Conservation (phyloP, 2,888 invertebrate genomes). For the Yponomeuta plumbellus region DNA sequence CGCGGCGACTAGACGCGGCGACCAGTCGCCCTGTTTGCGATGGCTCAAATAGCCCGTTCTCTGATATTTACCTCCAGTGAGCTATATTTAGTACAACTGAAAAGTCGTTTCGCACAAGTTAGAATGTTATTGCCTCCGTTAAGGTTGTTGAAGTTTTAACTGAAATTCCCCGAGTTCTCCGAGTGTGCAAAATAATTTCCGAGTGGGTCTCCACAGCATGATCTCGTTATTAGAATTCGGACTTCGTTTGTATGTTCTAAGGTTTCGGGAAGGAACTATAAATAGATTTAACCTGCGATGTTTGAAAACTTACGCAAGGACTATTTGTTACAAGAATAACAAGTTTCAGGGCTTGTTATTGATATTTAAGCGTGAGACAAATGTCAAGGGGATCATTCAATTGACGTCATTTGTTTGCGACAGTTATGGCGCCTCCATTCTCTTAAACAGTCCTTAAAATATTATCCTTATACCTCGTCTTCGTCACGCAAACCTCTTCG, state of each 20-base stretch:
- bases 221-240: background rate
- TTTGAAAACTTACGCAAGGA: background rate
- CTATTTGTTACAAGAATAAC: background rate
- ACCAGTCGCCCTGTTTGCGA: too few species aligned
- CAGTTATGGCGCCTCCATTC: too few species aligned
- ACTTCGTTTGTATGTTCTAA: background rate
- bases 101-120: background rate
- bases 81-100: background rate
- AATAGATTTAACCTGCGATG: background rate
- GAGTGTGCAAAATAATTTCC: background rate
- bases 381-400: too few species aligned
- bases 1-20: too few species aligned
- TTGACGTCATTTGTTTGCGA: too few species aligned
- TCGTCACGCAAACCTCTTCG: too few species aligned
- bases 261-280: background rate
- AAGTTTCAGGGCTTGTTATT: too few species aligned
- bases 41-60: too few species aligned
- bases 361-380: too few species aligned
- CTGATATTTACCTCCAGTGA: background rate
- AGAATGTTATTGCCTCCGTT: background rate
- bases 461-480: too few species aligned
- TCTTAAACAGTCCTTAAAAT: too few species aligned
- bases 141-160: background rate
- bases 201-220: background rate
- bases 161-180: background rate